Base-by-base conservation (phyloP, 1,140 invertebrate genomes). In the Neuroterus valhalla region DNA sequence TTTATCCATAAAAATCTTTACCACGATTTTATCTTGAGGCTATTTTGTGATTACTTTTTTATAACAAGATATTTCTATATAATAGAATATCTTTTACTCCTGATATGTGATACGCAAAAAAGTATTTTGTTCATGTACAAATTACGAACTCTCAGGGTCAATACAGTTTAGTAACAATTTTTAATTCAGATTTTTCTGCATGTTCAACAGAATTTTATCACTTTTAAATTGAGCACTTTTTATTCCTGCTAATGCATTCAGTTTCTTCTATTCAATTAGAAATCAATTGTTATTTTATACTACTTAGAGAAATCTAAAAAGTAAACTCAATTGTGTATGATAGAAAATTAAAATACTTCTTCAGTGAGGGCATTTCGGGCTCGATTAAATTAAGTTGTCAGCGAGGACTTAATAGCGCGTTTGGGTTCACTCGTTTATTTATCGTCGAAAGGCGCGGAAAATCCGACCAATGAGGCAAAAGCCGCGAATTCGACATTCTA, bases 391-490 rank as follows among this genome's bases (percentile, higher is more conserved):
- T 62, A 62, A 38, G 55, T 31, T 62, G 55, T 26, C 31, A 15
- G 23, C 12, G 55, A 62, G 55, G 55, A 62, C 23, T 62, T 62
- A 62, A 62, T 62, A 1, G 21, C 55, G 55, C 23, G 55, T 62
- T 62, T 15, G 23, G 23, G 55, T 23, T 26, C 2, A 23, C 55
- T 38, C 55, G 55, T 62, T 62, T 62, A 62, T 62, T 62, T 62
- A 62, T 23, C 55, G 31, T 62, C 26, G 55, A 62, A 62, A 62
- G 55, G 55, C 55, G 55, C 55, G 55, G 55, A 62, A 62, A 62
- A 62, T 62, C 26, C 23, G 55, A 23, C 55, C 55, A 62, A 62
- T 62, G 50, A 48, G 52, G 62, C 70, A 78, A 76, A 78, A 78
- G 76, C 44, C 55, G 74, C 26, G n/a, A 23, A 62, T 62, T 26